Percentiles rank a stretch among this genome's conserved stretches.
phyloP scores from a whole-genome alignment of 2,113 vertebrate genomes.

The Chelonoidis abingdonii region DNA sequence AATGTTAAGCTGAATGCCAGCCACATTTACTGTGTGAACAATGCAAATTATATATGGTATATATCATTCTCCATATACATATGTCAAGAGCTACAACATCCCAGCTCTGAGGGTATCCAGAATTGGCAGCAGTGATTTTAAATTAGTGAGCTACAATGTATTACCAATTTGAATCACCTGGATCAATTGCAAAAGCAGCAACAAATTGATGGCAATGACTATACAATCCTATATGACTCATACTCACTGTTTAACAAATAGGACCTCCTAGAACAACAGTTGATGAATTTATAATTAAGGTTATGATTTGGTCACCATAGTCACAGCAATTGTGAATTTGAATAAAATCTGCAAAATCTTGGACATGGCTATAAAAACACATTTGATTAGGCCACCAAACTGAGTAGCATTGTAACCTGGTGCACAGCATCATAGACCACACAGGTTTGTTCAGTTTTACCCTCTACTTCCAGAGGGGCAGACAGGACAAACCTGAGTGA shows the following conservation, averaged over 20 bases:
- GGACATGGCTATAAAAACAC: not conserved
- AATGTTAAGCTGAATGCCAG: conserved; percentile 10
- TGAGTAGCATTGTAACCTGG: not conserved
- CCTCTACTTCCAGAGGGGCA: too few relatives aligned
- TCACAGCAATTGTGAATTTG: too few relatives aligned
- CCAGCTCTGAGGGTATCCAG: conserved; percentile 20
- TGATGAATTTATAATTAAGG: not conserved
- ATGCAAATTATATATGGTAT: conserved; percentile 20
- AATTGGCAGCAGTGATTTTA: not conserved
- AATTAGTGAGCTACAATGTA: conserved; percentile 34
- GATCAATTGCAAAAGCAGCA: not conserved
- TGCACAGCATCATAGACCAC: too few relatives aligned
- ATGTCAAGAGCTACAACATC: not conserved
- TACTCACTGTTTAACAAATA: not conserved
- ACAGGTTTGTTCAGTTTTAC: too few relatives aligned
- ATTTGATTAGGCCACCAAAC: not conserved
- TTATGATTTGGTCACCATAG: too few relatives aligned
- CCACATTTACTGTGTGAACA: conserved; percentile 26
- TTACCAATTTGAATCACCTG: not conserved
- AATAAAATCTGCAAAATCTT: not conserved
- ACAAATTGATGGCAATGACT: not conserved
- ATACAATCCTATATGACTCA: not conserved
- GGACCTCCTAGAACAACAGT: not conserved
- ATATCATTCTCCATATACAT: not conserved
- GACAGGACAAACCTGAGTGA: too few relatives aligned